A percentile compares a stretch with the other conserved stretches of the same genome.
Conservation (phyloP, 2,888 invertebrate species). For the Perizoma affinitatum region DNA sequence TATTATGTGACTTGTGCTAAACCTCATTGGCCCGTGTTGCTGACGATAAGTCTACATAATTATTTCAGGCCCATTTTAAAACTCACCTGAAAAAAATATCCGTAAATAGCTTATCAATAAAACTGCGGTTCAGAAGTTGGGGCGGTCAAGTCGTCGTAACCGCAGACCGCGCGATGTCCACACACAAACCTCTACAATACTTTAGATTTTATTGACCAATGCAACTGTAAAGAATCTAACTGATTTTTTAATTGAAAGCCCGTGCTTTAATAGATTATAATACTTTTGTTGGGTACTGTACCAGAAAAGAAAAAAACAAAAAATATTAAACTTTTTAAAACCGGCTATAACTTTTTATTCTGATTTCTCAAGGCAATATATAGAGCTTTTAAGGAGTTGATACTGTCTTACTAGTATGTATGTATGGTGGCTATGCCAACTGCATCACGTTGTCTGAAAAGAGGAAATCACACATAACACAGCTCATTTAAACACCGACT, state of each 20-base stretch:
- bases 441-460: conserved; percentile 11
- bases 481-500: conserved; percentile 35
- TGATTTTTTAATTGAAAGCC: not conserved
- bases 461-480: conserved; percentile 21
- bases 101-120: conserved; percentile 29
- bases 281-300: too few relatives aligned
- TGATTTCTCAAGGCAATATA: not conserved
- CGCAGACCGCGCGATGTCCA: conserved; percentile 33
- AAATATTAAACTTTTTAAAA: too few relatives aligned
- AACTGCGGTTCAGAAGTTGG: conserved; percentile 30
- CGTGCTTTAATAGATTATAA: too few relatives aligned
- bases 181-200: conserved; percentile 27
- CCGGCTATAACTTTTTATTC: not conserved
- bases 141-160: conserved; percentile 29
- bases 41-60: too few relatives aligned
- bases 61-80: too few relatives aligned
- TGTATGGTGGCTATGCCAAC: conserved; percentile 3
- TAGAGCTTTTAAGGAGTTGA: too few relatives aligned
- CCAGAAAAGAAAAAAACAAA: too few relatives aligned
- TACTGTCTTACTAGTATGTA: too few relatives aligned
- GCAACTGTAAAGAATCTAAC: not conserved
- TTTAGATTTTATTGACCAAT: conserved; percentile 10
- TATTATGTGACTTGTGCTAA: too few relatives aligned
- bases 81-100: not conserved
- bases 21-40: too few relatives aligned